phyloP scores from a whole-genome alignment of 2,113 vertebrate genomes.

The Columbina picui region DNA sequence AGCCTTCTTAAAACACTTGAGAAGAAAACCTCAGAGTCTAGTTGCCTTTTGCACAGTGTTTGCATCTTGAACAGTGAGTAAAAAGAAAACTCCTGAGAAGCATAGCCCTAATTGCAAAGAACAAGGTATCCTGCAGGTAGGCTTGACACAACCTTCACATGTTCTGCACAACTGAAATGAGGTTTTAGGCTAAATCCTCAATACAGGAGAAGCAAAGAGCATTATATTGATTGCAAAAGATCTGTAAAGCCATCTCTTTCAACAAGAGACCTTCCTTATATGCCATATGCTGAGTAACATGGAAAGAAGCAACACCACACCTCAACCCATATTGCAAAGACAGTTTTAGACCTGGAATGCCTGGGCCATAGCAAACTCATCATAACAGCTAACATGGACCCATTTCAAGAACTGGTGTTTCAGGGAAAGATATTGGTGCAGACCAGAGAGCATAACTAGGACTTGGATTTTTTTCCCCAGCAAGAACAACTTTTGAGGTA shows the following conservation, averaged over 20 bases:
- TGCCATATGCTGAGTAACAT: neutral
- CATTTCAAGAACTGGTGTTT: neutral
- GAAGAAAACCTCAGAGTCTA: neutral
- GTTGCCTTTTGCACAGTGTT: neutral
- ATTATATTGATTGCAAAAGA: neutral
- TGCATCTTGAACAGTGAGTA: neutral
- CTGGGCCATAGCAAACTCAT: neutral
- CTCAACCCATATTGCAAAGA: neutral
- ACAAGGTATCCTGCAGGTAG: neutral
- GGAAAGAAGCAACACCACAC: neutral
- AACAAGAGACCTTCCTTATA: neutral
- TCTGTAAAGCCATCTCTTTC: neutral
- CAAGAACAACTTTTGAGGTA: constrained; percentile 8
- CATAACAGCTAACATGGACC: neutral
- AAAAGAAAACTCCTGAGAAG: neutral
- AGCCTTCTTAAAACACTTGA: neutral
- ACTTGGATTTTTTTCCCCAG: neutral
- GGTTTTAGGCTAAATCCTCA: neutral
- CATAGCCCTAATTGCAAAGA: neutral
- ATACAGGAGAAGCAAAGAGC: neutral
- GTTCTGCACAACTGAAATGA: neutral
- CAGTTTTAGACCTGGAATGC: neutral
- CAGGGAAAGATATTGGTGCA: neutral
- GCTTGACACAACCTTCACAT: neutral
- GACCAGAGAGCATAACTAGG: neutral